Conservation (phyloP, 30 jellyfish, hydroid and myxozoan species). For the Hydractinia symbiolongicarpus region DNA sequence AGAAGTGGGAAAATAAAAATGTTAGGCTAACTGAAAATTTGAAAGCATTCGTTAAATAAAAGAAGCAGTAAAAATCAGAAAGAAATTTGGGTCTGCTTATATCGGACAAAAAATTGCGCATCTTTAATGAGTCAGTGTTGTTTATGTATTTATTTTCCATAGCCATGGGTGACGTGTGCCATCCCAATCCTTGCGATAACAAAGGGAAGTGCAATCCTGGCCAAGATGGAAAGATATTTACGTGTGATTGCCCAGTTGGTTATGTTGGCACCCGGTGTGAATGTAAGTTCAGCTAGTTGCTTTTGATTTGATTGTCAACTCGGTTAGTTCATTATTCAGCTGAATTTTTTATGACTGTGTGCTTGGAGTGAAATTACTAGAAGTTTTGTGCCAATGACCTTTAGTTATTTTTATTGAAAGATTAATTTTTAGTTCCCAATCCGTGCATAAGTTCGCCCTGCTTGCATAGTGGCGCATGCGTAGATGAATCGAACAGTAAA, state of each 20-base stretch:
- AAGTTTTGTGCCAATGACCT: not conserved
- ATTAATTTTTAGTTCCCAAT: slow-evolving; percentile 38
- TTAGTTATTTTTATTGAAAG: not conserved
- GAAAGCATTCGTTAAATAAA: too few relatives aligned
- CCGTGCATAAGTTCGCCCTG: slow-evolving; percentile 78
- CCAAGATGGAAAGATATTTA: slow-evolving; percentile 73
- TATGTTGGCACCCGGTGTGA: slow-evolving; percentile 75
- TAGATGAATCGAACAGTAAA: slow-evolving; percentile 67
- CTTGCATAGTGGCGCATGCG: slow-evolving; percentile 65
- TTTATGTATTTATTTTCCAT: not conserved
- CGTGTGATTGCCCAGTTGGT: slow-evolving; percentile 72
- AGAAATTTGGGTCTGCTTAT: too few relatives aligned
- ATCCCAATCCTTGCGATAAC: slow-evolving; percentile 88
- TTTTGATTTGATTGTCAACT: not conserved
- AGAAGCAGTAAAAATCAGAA: too few relatives aligned
- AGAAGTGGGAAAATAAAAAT: not conserved
- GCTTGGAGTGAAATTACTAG: not conserved
- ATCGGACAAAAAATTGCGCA: too few relatives aligned
- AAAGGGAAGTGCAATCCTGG: slow-evolving; percentile 72
- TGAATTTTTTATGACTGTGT: not conserved
- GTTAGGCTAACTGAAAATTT: too few relatives aligned
- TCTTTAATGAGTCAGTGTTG: too few relatives aligned
- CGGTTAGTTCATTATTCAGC: not conserved
- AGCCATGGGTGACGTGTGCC: slow-evolving; percentile 81
- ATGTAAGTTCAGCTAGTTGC: slow-evolving; percentile 38